Evolutionary conservation across 2,113 vertebrate genomes (phyloP).

Genomic region (Ictidomys tridecemlineatus): DNA sequence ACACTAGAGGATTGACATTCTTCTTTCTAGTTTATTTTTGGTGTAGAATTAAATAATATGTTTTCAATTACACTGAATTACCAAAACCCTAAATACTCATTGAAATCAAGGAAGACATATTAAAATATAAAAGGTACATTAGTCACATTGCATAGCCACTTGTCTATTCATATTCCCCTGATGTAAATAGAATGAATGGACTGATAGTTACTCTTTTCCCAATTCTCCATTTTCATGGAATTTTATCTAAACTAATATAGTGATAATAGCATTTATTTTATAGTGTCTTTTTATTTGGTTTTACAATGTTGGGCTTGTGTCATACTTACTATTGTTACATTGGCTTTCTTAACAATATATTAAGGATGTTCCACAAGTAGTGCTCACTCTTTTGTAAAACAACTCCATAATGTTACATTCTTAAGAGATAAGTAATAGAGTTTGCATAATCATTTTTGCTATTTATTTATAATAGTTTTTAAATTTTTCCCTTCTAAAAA

Average conservation of each 20-base stretch:
- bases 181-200: neutral
- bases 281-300: neutral
- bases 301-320: neutral
- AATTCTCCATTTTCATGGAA: too few species aligned
- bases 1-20: neutral
- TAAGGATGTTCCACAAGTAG: neutral
- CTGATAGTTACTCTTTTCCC: neutral
- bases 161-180: neutral
- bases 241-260: too few species aligned
- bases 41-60: neutral
- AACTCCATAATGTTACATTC: neutral
- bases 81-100: neutral
- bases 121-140: neutral
- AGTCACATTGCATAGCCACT: neutral
- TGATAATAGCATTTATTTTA: neutral
- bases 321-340: neutral
- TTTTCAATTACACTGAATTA: neutral
- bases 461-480: neutral
- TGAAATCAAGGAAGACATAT: neutral
- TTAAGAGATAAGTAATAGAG: neutral
- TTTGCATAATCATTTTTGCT: neutral
- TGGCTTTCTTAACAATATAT: neutral
- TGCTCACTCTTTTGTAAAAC: neutral
- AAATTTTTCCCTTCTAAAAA: neutral
- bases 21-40: neutral